Percentiles rank a stretch among this genome's conserved stretches.
phyloP scores from a whole-genome alignment of 2,888 invertebrate species.

The Dynastes maya region DNA sequence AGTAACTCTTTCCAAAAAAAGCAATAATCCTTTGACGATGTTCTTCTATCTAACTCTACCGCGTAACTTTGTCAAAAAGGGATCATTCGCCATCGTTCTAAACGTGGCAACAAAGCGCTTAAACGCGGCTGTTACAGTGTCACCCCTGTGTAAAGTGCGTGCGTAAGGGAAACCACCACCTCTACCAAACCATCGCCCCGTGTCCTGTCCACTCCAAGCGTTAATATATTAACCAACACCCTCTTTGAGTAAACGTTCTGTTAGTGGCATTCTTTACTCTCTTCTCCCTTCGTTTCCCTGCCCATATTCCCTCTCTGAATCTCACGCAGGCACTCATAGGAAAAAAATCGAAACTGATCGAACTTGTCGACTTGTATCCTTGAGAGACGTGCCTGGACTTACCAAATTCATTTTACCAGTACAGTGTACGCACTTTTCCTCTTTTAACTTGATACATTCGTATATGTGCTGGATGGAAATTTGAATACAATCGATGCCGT shows the following conservation, averaged over 20 bases:
- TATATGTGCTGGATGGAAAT: slow-evolving; percentile 9
- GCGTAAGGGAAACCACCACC: slow-evolving; percentile 34
- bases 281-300: background rate
- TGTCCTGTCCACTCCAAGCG: slow-evolving; percentile 46
- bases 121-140: slow-evolving; percentile 7
- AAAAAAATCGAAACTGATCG: slow-evolving; percentile 38
- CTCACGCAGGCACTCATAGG: too few relatives aligned
- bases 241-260: slow-evolving; percentile 39
- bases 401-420: background rate
- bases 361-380: slow-evolving; percentile 13
- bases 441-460: background rate
- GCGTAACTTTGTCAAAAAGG: slow-evolving; percentile 30
- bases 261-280: slow-evolving; percentile 33
- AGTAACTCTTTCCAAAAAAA: slow-evolving; percentile 13
- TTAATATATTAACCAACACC: slow-evolving; percentile 48
- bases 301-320: too few relatives aligned
- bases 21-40: slow-evolving; percentile 20
- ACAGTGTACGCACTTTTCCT: too few relatives aligned
- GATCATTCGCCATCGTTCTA: slow-evolving; percentile 11
- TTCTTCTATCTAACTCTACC: background rate
- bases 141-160: slow-evolving; percentile 29
- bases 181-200: slow-evolving; percentile 3
- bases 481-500: slow-evolving; percentile 38
- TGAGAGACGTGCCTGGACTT: slow-evolving; percentile 37
- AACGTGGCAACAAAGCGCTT: slow-evolving; percentile 44